Percentiles rank a stretch among this genome's conserved stretches.
These are phyloP conservation scores for Manduca sexta DNA, from an alignment of 1,140 invertebrate genomes.

Conservation along the genomic window DNA sequence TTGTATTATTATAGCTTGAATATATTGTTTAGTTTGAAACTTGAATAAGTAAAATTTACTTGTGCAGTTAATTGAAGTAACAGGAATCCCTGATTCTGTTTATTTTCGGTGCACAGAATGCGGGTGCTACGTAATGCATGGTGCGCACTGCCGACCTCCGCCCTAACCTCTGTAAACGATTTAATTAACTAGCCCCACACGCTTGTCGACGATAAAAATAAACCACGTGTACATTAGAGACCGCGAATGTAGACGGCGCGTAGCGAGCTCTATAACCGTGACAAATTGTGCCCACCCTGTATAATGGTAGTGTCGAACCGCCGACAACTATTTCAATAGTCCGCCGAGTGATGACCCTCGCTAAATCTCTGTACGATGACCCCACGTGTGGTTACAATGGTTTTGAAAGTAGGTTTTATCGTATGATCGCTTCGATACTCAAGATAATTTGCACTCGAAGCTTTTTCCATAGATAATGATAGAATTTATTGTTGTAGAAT, in stretches of 20 bases:
- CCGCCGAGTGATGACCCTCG: conserved; percentile 22
- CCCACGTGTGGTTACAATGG: conserved; percentile 3
- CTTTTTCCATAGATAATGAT: too few species aligned
- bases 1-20: too few species aligned
- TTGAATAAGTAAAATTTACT: too few species aligned
- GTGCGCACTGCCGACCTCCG: conserved; percentile 23
- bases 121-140: too few species aligned
- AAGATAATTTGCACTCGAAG: too few species aligned
- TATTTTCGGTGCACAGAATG: too few species aligned
- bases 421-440: too few species aligned
- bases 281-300: conserved; percentile 27
- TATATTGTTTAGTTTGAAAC: too few species aligned
- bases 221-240: conserved; percentile 35
- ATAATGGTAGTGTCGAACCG: background rate
- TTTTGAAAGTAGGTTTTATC: too few species aligned
- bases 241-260: conserved; percentile 42
- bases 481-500: too few species aligned
- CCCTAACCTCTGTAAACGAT: conserved; percentile 44
- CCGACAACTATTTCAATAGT: conserved; percentile 12
- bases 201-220: conserved; percentile 38
- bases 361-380: conserved; percentile 23
- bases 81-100: too few species aligned
- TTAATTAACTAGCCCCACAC: conserved; percentile 35
- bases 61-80: too few species aligned
- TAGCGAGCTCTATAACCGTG: conserved; percentile 26